phyloP scores from a whole-genome alignment of 2,113 vertebrate genomes.

The Albula goreensis region DNA sequence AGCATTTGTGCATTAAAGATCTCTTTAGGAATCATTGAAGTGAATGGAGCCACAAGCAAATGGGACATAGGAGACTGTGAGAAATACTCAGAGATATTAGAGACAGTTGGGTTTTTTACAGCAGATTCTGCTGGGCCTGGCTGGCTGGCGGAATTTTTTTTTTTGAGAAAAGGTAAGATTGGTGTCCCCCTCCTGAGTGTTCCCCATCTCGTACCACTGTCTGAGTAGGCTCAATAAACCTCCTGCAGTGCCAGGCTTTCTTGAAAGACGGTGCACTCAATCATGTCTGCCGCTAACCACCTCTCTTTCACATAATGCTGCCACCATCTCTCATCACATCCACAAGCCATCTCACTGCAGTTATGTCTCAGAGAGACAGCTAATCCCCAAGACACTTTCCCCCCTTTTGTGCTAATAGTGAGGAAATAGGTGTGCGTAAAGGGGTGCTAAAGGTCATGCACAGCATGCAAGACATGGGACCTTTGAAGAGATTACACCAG shows the following conservation, averaged over 20 bases:
- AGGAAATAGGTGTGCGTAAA: background rate
- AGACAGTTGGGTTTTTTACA: too few species aligned
- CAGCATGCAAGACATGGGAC: background rate
- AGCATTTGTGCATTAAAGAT: background rate
- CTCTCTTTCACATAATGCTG: background rate
- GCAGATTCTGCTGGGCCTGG: background rate
- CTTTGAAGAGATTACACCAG: background rate
- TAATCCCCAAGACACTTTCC: background rate
- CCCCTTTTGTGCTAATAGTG: background rate
- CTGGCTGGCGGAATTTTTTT: background rate
- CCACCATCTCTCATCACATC: background rate
- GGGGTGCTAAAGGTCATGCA: background rate
- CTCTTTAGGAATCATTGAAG: conserved; percentile 8
- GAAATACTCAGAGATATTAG: background rate
- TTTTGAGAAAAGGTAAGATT: background rate
- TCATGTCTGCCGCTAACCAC: background rate
- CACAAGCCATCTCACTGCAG: background rate
- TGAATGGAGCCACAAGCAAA: background rate
- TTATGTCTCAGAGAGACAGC: background rate
- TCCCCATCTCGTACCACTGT: background rate
- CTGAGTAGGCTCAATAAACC: background rate
- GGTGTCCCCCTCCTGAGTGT: background rate
- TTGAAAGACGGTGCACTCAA: background rate
- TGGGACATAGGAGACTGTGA: background rate
- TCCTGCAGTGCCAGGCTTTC: conserved; percentile 6